phyloP scores from a whole-genome alignment of 2,888 invertebrate species.

The Metellina segmentata region DNA sequence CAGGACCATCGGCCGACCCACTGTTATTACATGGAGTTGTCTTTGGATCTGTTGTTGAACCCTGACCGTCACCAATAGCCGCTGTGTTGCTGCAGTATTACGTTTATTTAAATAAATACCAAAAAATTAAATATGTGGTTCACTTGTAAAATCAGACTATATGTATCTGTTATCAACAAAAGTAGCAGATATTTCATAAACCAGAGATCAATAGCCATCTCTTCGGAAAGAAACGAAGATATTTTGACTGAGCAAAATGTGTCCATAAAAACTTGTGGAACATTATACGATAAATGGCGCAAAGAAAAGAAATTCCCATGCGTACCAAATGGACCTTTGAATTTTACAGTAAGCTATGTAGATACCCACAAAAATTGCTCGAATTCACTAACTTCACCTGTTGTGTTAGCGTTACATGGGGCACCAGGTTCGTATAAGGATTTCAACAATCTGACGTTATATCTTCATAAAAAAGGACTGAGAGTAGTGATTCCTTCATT shows the following conservation, averaged over 20 bases:
- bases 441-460: slow-evolving; percentile 55
- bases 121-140: not conserved
- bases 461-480: slow-evolving; percentile 51
- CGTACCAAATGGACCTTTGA: slow-evolving; percentile 63
- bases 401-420: slow-evolving; percentile 76
- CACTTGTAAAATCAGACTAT: not conserved
- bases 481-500: slow-evolving; percentile 76
- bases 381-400: not conserved
- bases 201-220: not conserved
- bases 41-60: too few species aligned
- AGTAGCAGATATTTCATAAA: not conserved
- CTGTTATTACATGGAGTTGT: too few species aligned
- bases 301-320: slow-evolving; percentile 40
- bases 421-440: slow-evolving; percentile 77
- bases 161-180: not conserved
- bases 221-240: not conserved
- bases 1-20: too few species aligned
- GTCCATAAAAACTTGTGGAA: slow-evolving; percentile 71
- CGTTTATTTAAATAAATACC: not conserved
- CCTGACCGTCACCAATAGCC: too few species aligned
- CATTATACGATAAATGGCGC: slow-evolving; percentile 71
- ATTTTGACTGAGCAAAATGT: slow-evolving; percentile 36
- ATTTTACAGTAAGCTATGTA: slow-evolving; percentile 71
- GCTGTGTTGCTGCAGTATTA: not conserved
- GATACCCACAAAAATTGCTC: too few species aligned